phyloP scores from a whole-genome alignment of 2,113 vertebrate genomes.

The Polypterus bichir region DNA sequence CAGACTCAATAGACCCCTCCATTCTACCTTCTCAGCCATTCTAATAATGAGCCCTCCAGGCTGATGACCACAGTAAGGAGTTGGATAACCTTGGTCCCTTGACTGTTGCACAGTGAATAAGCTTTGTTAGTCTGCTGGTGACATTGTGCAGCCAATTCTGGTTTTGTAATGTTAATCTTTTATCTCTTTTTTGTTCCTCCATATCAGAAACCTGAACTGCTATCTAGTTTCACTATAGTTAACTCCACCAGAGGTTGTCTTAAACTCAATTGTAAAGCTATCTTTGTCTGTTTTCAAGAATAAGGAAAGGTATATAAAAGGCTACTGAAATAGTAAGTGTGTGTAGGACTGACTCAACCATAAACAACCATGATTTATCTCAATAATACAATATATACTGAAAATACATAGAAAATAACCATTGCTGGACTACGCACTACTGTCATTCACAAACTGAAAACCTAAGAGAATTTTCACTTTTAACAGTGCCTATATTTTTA shows the following conservation, averaged over 20 bases:
- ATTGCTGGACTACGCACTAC: too few relatives aligned
- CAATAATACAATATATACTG: too few relatives aligned
- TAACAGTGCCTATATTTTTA: too few relatives aligned
- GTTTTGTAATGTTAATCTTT: conserved; percentile 20
- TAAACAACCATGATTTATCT: too few relatives aligned
- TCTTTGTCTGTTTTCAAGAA: too few relatives aligned
- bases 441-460: too few relatives aligned
- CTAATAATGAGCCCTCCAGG: conserved; percentile 26
- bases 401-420: too few relatives aligned
- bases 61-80: conserved; percentile 12
- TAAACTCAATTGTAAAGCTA: neutral
- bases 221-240: conserved; percentile 23
- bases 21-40: conserved; percentile 31
- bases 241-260: conserved; percentile 31
- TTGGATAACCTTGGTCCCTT: conserved; percentile 11
- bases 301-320: too few relatives aligned
- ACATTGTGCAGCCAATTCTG: conserved; percentile 22
- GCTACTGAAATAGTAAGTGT: too few relatives aligned
- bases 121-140: conserved; percentile 12
- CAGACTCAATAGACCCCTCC: conserved; percentile 31
- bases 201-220: conserved; percentile 18
- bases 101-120: conserved; percentile 6
- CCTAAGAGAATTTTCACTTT: too few relatives aligned
- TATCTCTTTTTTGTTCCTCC: conserved; percentile 19
- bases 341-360: too few relatives aligned